These are phyloP conservation scores for Eumacrocentrus americanus DNA, from an alignment of 2,888 invertebrate genomes.

Conservation along the genomic window DNA sequence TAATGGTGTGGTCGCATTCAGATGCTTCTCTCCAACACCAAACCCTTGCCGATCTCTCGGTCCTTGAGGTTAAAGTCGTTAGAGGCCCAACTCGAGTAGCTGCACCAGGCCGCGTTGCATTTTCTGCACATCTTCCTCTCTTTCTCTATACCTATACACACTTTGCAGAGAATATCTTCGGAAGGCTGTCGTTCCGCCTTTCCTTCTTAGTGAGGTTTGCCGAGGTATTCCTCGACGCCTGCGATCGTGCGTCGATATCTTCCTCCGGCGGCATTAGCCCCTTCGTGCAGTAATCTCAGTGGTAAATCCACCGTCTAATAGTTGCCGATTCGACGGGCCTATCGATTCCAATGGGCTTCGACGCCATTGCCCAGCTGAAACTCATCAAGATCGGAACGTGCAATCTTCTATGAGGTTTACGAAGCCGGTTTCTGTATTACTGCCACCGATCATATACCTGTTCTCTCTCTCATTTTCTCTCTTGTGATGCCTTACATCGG, in stretches of 20 bases:
- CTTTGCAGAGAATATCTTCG: no score
- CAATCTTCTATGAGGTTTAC: conserved; percentile 11
- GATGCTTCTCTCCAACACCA: conserved; percentile 2
- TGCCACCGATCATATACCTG: not conserved
- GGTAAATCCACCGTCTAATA: conserved; percentile 40
- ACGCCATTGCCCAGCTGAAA: conserved; percentile 23
- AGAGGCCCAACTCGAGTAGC: no score
- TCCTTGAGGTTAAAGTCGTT: conserved; percentile 22
- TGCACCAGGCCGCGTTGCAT: no score
- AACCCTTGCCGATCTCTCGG: not conserved
- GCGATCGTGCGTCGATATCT: conserved; percentile 36
- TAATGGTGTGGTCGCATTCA: conserved; percentile 16
- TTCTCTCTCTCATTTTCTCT: not conserved
- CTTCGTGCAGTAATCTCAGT: conserved; percentile 35
- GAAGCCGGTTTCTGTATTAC: conserved; percentile 8
- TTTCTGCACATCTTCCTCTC: no score
- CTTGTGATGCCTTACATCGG: no score
- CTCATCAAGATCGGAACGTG: conserved; percentile 38
- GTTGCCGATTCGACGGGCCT: conserved; percentile 37
- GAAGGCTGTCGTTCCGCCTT: no score
- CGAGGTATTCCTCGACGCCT: no score
- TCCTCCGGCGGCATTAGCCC: no score
- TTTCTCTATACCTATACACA: no score
- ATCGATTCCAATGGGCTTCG: conserved; percentile 27
- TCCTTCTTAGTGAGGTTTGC: no score